Base-by-base conservation (phyloP, 2,888 invertebrate genomes). In the Ormia ochracea region DNA sequence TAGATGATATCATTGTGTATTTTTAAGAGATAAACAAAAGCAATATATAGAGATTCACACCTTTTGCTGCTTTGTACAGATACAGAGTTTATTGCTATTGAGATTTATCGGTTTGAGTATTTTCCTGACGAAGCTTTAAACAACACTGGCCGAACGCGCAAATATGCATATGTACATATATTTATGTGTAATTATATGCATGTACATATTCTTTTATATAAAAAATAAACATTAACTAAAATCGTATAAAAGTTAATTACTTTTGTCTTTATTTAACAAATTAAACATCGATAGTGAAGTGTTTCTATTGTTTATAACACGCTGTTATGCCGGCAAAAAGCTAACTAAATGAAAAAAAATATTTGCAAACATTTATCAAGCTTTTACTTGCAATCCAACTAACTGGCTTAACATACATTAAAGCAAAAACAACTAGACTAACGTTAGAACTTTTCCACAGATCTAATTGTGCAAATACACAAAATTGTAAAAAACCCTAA, bases 311-410 rank as follows among this genome's bases (percentile, higher is more conserved):
- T 36, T 58, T 63, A 33, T 76, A 56, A 76, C 76, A 72, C 31
- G 69, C 54, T 63, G 56, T 63, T 68, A 58, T 76, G 72, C 80
- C 80, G 80, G 76, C 68, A 68, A 73, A 72, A 80, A 68, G 63
- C 50, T 50, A 76, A 80, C 80, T 80, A 76, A 80, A 80, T 56
- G 17, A n/a, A 73, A 61, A 41, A 80, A 73, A 68, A 48, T 41
- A 63, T 76, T 73, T 72, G 68, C 68, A 63, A 80, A 80, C 56
- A 76, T 76, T 63, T 80, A 80, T 80, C 21, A 76, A 73, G 76
- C 68, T 76, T 80, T 73, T 73, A 19, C 56, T 41, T 43, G 3
- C 33, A 59, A 52, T 61, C 50, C 4, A 52, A 58, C 17, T 19
- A 52, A 59, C 2, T 21, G 19, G 28, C 26, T 33, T 52, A 59